A percentile compares a stretch with the other conserved stretches of the same genome.
These are phyloP conservation scores for Meliscaeva auricollis DNA, from an alignment of 2,888 invertebrate genomes.

Conservation along the genomic window DNA sequence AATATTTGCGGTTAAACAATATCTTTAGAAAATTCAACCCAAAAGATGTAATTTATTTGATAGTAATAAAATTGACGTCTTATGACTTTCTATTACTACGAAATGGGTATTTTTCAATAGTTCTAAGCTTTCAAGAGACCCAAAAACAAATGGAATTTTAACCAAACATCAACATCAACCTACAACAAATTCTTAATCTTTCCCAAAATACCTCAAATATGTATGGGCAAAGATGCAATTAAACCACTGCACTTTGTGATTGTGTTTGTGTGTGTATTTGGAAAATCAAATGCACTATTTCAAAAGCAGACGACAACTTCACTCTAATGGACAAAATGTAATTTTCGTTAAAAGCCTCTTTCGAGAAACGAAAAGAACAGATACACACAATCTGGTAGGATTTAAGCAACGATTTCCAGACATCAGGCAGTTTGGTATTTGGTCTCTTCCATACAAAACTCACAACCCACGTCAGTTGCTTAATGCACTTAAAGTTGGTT, in stretches of 20 bases:
- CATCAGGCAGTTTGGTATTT: not conserved
- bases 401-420: conserved; percentile 13
- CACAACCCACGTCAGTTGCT: conserved; percentile 3
- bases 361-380: conserved; percentile 23
- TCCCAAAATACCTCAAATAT: too few relatives aligned
- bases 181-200: too few relatives aligned
- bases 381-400: conserved; percentile 47
- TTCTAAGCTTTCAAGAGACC: too few relatives aligned
- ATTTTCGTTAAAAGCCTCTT: conserved; percentile 71
- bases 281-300: conserved; percentile 32
- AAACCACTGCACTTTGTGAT: too few relatives aligned
- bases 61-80: not conserved
- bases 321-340: conserved; percentile 71
- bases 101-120: not conserved
- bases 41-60: not conserved
- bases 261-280: not conserved
- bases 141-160: too few relatives aligned
- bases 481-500: conserved; percentile 46
- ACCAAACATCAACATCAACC: too few relatives aligned
- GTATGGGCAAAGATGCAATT: too few relatives aligned
- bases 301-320: not conserved
- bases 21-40: too few relatives aligned
- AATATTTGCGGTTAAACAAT: not conserved
- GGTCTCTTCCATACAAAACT: not conserved
- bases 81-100: not conserved